Percentiles rank a stretch among this genome's conserved stretches.
Conservation (phyloP, 2,113 vertebrate genomes). For the Hyperoodon ampullatus region DNA sequence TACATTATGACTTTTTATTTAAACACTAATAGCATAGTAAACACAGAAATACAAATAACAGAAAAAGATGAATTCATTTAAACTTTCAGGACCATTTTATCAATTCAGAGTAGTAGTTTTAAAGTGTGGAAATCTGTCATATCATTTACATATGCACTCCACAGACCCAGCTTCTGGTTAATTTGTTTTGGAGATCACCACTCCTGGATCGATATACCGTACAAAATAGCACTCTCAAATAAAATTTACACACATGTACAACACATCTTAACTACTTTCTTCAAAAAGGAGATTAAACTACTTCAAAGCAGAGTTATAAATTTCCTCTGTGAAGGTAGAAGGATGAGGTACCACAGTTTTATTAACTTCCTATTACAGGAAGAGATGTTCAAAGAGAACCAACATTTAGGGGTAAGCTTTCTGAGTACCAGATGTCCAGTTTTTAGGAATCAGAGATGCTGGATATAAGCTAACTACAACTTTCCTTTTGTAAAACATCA, state of each 20-base stretch:
- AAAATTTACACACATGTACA: conserved; percentile 55
- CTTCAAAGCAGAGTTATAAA: conserved; percentile 68
- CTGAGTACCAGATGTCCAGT: conserved; percentile 56
- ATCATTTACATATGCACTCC: conserved; percentile 1
- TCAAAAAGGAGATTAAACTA: conserved; percentile 54
- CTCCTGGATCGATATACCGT: background rate
- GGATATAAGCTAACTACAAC: conserved; percentile 43
- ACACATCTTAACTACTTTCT: conserved; percentile 48
- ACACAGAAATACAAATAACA: conserved; percentile 30
- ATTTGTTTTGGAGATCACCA: conserved; percentile 34
- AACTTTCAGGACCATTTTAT: conserved; percentile 45
- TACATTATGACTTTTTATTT: conserved; percentile 60
- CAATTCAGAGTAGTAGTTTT: conserved; percentile 13
- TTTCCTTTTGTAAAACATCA: conserved; percentile 56
- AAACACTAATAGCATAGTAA: background rate
- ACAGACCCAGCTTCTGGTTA: background rate
- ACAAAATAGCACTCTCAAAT: background rate
- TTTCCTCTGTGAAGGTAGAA: conserved; percentile 40
- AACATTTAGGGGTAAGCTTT: conserved; percentile 53
- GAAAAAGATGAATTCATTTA: conserved; percentile 29
- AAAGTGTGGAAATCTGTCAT: background rate
- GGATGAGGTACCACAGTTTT: conserved; percentile 57
- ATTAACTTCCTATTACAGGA: conserved; percentile 67
- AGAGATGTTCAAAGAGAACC: conserved; percentile 66
- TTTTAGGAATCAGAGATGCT: conserved; percentile 17